These are phyloP conservation scores for Narcine bancroftii DNA, from an alignment of 2,113 vertebrate genomes.

Conservation along the genomic window DNA sequence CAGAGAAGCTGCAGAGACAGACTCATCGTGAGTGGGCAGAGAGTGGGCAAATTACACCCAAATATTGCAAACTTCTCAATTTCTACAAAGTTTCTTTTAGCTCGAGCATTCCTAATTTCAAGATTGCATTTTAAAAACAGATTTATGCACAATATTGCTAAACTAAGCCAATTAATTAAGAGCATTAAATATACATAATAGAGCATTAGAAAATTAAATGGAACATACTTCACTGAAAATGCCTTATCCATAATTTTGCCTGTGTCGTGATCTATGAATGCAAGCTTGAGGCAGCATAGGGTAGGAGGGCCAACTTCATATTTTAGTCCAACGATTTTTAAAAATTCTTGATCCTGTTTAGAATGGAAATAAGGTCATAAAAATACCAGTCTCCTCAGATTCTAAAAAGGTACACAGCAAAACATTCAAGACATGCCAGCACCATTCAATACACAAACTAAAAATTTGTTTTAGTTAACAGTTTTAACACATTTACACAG, in stretches of 20 bases:
- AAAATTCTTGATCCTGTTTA: conserved; percentile 90
- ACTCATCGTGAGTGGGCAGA: no score
- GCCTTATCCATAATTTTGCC: conserved; percentile 79
- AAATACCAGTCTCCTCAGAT: background rate
- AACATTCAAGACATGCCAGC: background rate
- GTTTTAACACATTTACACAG: background rate
- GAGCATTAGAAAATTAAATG: no score
- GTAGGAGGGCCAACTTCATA: conserved; percentile 93
- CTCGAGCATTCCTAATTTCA: no score
- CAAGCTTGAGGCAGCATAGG: conserved; percentile 87
- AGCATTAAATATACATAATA: conserved; percentile 1
- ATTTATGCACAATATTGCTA: background rate
- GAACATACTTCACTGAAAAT: conserved; percentile 89
- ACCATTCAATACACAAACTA: background rate
- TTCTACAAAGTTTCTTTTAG: no score
- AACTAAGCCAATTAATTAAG: background rate
- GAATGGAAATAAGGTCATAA: conserved; percentile 22
- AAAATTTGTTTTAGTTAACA: background rate
- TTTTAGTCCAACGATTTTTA: conserved; percentile 90
- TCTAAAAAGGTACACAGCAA: background rate
- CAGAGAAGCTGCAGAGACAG: no score
- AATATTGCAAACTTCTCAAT: no score
- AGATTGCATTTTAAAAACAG: no score
- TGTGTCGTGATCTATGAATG: conserved; percentile 80
- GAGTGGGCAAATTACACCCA: no score